Base-by-base conservation (phyloP, 2,113 vertebrate species). In the Perca fluviatilis region DNA sequence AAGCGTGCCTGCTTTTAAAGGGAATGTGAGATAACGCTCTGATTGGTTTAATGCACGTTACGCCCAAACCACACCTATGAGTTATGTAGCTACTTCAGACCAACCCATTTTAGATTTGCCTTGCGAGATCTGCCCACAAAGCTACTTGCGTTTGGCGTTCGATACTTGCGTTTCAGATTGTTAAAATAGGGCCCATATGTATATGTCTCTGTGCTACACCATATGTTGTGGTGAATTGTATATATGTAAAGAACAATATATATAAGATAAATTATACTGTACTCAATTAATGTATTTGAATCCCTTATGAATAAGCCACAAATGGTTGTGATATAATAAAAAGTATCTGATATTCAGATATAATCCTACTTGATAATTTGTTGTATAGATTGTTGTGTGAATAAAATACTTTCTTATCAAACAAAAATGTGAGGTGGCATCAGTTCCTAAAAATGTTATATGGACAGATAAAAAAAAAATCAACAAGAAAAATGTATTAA, bases 271-370 rank as follows among this genome's bases (percentile, higher is more conserved):
- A 53, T 68, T 68, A 60, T 65, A 33, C 16, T 33, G 30, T 72
- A 47, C 23, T 47, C 7, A 16, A 53, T 77, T 8, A 62, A 75
- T 82, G 54, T 66, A 67, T 73, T 89, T 71, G 21, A 54, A 56
- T 82, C 5, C 51, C 2, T 36, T 73, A 19, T 71, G 50, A 79
- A 27, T 62, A 72, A 65, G 75, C 50, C 79, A 70, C 71, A 80
- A 64, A 18, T 67, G 6, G 57, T 82, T 86, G 81, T 78, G n/a
- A 68, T 54, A 54, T 80, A 6, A 80, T 68, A 54, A 57, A 86
- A 86, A 43, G 88, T 91, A 90, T 84, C 93, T 94, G 92, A 94
- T 85, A 92, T 94, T 94, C 91, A 92, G 92, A 63, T 75, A 65
- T 57, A 49, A 58, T 72, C 21, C 9, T 78, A 19, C 12, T 69